These are phyloP conservation scores for Laticauda colubrina DNA, from an alignment of 2,113 vertebrate species.

Conservation along the genomic window DNA sequence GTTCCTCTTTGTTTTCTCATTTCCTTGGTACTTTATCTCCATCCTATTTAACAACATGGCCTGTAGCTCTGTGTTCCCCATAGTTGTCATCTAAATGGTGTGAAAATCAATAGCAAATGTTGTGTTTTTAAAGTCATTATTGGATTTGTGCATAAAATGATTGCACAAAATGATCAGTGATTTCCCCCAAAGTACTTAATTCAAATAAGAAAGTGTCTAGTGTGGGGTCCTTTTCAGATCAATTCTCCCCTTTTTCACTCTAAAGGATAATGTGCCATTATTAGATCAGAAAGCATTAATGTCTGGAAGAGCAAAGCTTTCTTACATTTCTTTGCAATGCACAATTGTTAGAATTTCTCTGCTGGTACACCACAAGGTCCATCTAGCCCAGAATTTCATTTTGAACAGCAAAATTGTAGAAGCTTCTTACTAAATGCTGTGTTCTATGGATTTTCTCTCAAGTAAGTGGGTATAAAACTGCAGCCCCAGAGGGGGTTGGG, in stretches of 20 bases:
- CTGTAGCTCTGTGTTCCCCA: neutral
- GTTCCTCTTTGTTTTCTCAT: neutral
- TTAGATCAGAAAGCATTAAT: neutral
- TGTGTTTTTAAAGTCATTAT: conserved; percentile 23
- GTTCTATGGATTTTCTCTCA: neutral
- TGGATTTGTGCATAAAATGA: neutral
- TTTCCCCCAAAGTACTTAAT: neutral
- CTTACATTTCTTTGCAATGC: neutral
- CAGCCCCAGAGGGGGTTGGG: neutral
- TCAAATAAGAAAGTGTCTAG: neutral
- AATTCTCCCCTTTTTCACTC: neutral
- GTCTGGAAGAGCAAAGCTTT: neutral
- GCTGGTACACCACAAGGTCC: neutral
- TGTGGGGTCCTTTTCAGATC: neutral
- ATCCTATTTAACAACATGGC: conserved; percentile 23
- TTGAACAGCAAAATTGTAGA: neutral
- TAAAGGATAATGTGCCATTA: neutral
- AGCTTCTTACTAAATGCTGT: neutral
- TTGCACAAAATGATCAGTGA: neutral
- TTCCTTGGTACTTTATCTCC: conserved; percentile 13
- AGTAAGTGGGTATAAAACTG: neutral
- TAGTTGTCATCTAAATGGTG: conserved; percentile 28
- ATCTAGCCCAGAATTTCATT: neutral
- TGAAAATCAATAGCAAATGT: conserved; percentile 37
- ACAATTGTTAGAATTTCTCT: neutral